Conservation (phyloP, 2,113 vertebrate species). For the Acanthochromis polyacanthus region DNA sequence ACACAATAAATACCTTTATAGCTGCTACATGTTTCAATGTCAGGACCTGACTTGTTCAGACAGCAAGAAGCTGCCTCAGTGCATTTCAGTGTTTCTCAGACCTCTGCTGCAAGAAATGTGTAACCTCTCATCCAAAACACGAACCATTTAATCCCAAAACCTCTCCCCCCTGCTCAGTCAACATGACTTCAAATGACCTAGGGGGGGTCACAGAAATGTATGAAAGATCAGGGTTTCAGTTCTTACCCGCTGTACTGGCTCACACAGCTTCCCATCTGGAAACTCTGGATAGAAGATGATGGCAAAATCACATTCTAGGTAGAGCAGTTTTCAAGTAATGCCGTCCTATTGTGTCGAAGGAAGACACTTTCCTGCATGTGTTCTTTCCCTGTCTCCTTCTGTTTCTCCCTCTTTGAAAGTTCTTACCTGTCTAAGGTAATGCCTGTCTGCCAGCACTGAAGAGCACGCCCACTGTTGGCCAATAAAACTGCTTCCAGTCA, state of each 20-base stretch:
- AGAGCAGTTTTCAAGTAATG: background rate
- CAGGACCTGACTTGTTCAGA: slow-evolving; percentile 81
- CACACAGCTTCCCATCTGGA: slow-evolving; percentile 93
- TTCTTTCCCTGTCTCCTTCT: slow-evolving; percentile 10
- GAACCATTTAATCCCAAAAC: background rate
- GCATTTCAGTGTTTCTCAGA: slow-evolving; percentile 19
- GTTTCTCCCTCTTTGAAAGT: slow-evolving; percentile 46
- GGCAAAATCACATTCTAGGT: slow-evolving; percentile 81
- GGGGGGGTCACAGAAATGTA: slow-evolving; percentile 17
- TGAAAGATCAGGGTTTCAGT: background rate
- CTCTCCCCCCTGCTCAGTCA: slow-evolving; percentile 38
- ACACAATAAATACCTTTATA: slow-evolving; percentile 71
- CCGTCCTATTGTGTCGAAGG: background rate
- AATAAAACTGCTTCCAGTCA: slow-evolving; percentile 61
- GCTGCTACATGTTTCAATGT: slow-evolving; percentile 60
- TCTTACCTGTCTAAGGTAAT: slow-evolving; percentile 85
- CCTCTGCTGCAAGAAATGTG: background rate
- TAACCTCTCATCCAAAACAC: slow-evolving; percentile 28
- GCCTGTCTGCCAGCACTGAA: slow-evolving; percentile 63
- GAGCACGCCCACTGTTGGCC: slow-evolving; percentile 70
- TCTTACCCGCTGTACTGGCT: slow-evolving; percentile 94
- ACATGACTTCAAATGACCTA: background rate
- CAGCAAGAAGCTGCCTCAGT: slow-evolving; percentile 17
- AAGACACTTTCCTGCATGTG: slow-evolving; percentile 9
- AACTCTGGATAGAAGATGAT: slow-evolving; percentile 40